A percentile compares a stretch with the other conserved stretches of the same genome.
Evolutionary conservation across 2,888 invertebrate species (phyloP).

Genomic region (Danaus chrysippus): DNA sequence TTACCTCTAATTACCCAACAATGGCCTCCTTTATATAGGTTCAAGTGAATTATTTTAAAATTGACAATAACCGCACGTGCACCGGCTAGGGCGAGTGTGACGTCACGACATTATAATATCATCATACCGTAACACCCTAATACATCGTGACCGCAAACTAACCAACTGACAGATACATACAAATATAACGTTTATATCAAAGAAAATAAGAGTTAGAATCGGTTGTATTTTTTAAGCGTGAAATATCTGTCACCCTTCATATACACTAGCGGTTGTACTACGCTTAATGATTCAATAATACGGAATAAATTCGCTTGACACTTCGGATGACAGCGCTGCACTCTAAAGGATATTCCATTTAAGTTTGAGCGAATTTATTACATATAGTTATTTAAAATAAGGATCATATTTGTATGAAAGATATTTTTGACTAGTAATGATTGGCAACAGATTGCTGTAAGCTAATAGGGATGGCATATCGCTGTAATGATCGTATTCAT

Average conservation of each 20-base stretch:
- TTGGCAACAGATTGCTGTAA: conserved; percentile 28
- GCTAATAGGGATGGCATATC: conserved; percentile 48
- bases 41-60: conserved; percentile 31
- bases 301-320: neutral
- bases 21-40: conserved; percentile 30
- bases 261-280: neutral
- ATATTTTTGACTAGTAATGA: conserved; percentile 15
- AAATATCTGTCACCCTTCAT: too few species aligned
- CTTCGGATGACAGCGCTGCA: too few species aligned
- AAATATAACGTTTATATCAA: neutral
- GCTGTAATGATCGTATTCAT: conserved; percentile 48
- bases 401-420: neutral
- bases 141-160: conserved; percentile 52
- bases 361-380: neutral
- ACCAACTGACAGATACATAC: neutral
- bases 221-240: neutral
- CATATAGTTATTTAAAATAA: neutral
- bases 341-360: too few species aligned
- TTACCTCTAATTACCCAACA: conserved; percentile 10
- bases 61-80: conserved; percentile 39
- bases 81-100: conserved; percentile 35
- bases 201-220: neutral
- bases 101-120: conserved; percentile 61
- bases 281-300: neutral
- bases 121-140: conserved; percentile 65